Conservation (phyloP, 2,797 vertebrate genomes). For the Corythornis leucogaster region DNA sequence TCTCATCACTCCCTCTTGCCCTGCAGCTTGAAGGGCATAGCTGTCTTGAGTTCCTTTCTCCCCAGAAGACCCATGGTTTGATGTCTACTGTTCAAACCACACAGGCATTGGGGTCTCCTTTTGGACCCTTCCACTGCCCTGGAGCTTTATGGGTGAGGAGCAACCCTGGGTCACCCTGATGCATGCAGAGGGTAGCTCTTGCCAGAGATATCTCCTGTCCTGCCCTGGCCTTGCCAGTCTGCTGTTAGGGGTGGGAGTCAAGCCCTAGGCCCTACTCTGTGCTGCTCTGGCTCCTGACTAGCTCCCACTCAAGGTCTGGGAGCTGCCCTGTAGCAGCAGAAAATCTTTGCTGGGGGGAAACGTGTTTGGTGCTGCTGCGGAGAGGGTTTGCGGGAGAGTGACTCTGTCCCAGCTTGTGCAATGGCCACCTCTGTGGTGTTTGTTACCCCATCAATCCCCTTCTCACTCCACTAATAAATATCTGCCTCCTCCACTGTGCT, state of each 20-base stretch:
- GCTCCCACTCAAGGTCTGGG: background rate
- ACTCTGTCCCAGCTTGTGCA: background rate
- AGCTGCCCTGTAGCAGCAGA: background rate
- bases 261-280: background rate
- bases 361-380: background rate
- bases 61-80: background rate
- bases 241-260: background rate
- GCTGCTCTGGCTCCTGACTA: background rate
- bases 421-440: slow-evolving; percentile 18
- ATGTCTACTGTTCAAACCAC: background rate
- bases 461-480: slow-evolving; percentile 58
- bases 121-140: background rate
- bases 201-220: background rate
- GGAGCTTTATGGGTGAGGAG: background rate
- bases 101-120: background rate
- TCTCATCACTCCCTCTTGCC: background rate
- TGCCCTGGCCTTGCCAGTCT: background rate
- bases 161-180: background rate
- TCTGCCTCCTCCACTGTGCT: background rate
- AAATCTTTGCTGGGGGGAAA: background rate
- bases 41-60: background rate
- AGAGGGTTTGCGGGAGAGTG: background rate
- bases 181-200: background rate
- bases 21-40: background rate
- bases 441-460: background rate